These are phyloP conservation scores for Calcarius lapponicus DNA, from an alignment of 2,797 vertebrate species.

Conservation along the genomic window DNA sequence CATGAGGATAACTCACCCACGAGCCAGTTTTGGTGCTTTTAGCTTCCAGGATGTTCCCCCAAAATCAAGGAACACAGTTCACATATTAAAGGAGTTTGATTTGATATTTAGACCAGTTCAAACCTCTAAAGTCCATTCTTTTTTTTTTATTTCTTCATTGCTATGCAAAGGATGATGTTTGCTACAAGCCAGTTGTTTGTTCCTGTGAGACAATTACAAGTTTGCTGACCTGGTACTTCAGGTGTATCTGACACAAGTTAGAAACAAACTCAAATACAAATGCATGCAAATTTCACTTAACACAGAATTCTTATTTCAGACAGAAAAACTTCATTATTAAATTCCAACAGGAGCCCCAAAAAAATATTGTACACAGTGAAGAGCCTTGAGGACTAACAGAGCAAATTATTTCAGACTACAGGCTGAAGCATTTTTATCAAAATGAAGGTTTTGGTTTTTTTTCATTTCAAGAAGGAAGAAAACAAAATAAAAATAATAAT, in stretches of 20 bases:
- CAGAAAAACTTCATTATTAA: not conserved
- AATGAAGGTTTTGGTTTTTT: accelerated
- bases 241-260: not conserved
- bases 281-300: not conserved
- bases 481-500: accelerated
- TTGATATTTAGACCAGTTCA: not conserved
- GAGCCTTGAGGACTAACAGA: not conserved
- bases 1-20: not conserved
- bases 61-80: not conserved
- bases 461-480: not conserved
- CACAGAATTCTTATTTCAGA: not conserved
- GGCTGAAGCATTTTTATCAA: not conserved
- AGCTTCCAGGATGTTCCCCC: not conserved
- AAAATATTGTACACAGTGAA: not conserved
- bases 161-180: not conserved
- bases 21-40: not conserved
- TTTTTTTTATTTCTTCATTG: not conserved
- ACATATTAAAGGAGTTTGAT: not conserved
- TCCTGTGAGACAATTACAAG: not conserved
- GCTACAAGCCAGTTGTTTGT: not conserved
- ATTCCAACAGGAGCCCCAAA: accelerated
- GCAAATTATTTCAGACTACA: not conserved
- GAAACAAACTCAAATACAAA: not conserved
- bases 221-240: not conserved
- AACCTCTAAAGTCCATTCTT: not conserved